These are phyloP conservation scores for Malthinus flaveolus DNA, from an alignment of 2,888 invertebrate genomes.

Conservation along the genomic window DNA sequence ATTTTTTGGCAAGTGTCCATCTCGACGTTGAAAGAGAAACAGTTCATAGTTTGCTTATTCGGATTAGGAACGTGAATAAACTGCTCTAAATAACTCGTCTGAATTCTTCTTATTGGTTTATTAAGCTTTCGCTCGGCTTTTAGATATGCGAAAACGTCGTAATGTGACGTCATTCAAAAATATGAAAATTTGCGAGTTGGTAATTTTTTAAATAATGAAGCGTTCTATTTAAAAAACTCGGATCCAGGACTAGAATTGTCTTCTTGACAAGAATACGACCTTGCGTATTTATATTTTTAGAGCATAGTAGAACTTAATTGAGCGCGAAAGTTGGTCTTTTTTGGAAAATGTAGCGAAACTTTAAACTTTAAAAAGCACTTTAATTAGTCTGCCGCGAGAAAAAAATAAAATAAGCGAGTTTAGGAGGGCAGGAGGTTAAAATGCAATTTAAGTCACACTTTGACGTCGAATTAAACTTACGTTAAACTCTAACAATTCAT, in stretches of 20 bases:
- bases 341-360: no score
- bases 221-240: no score
- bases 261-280: neutral
- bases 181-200: neutral
- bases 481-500: slow-evolving; percentile 8
- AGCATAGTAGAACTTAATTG: neutral
- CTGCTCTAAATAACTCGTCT: slow-evolving; percentile 32
- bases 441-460: no score
- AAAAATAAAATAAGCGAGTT: neutral
- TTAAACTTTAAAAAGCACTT: neutral
- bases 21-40: slow-evolving; percentile 6
- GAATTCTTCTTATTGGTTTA: slow-evolving; percentile 28
- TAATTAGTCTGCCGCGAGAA: neutral
- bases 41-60: slow-evolving; percentile 2
- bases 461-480: neutral
- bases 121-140: slow-evolving; percentile 25
- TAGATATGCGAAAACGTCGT: slow-evolving; percentile 17
- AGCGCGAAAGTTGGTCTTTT: no score
- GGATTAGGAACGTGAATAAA: slow-evolving; percentile 19
- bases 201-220: no score
- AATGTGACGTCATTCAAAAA: slow-evolving; percentile 21
- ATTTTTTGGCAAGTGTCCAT: slow-evolving; percentile 19
- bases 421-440: no score
- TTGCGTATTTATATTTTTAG: slow-evolving; percentile 7
- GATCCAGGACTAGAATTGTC: neutral